A percentile compares a stretch with the other conserved stretches of the same genome.
Conservation (phyloP, 2,797 vertebrate species). For the Microtus agrestis region DNA sequence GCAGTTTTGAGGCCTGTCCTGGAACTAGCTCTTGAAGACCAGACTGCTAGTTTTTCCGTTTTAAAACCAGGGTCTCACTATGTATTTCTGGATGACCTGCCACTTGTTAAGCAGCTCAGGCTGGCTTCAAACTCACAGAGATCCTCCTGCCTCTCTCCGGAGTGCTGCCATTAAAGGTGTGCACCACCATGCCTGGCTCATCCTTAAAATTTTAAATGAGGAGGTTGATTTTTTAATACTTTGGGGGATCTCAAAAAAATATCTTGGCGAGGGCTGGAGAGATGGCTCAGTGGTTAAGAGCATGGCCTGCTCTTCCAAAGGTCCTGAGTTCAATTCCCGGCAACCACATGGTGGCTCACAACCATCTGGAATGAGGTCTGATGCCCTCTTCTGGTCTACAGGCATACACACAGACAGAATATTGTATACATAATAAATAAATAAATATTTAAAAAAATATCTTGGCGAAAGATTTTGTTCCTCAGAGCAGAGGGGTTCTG, state of each 20-base stretch:
- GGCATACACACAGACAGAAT: no score
- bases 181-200: neutral
- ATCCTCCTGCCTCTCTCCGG: neutral
- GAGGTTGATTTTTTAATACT: neutral
- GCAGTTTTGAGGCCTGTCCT: no score
- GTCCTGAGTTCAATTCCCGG: no score
- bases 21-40: no score
- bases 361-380: no score
- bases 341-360: no score
- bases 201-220: conserved; percentile 15
- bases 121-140: neutral
- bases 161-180: neutral
- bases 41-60: no score
- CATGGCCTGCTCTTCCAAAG: no score
- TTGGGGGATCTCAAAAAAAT: neutral
- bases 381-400: no score
- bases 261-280: neutral
- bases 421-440: no score
- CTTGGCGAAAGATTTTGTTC: neutral
- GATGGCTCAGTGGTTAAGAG: no score
- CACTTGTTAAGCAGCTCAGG: neutral
- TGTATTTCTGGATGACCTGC: neutral
- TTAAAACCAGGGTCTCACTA: neutral
- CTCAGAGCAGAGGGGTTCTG: neutral
- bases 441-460: neutral